phyloP scores from a whole-genome alignment of 2,888 invertebrate genomes.

The Eurytoma californica region DNA sequence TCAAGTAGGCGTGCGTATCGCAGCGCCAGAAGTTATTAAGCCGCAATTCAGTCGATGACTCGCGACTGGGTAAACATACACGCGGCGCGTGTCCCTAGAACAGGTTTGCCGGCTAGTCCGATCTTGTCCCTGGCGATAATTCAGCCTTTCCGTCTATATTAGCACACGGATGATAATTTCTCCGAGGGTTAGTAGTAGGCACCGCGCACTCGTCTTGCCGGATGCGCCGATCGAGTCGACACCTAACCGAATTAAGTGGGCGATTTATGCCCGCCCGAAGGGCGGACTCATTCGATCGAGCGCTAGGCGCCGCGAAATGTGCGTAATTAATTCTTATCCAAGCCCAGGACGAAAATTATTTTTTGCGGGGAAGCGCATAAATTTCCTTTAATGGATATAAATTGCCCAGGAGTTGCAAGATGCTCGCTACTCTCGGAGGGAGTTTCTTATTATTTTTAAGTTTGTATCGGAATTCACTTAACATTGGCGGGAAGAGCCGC shows the following conservation, averaged over 20 bases:
- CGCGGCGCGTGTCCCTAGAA: conserved; percentile 62
- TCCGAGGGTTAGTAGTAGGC: conserved; percentile 49
- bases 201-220: conserved; percentile 23
- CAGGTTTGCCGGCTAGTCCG: conserved; percentile 29
- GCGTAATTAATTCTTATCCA: conserved; percentile 52
- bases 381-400: conserved; percentile 53
- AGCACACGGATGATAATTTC: conserved; percentile 50
- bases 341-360: conserved; percentile 1
- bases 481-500: conserved; percentile 24
- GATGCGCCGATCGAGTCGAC: conserved; percentile 55
- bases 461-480: conserved; percentile 17
- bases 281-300: not conserved
- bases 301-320: not conserved
- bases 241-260: conserved; percentile 45
- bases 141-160: conserved; percentile 54
- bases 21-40: conserved; percentile 60
- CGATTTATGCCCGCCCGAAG: conserved; percentile 13
- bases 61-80: conserved; percentile 61
- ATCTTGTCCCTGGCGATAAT: conserved; percentile 42
- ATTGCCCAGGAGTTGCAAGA: conserved; percentile 16
- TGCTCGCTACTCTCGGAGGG: conserved; percentile 16
- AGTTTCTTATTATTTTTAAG: conserved; percentile 33
- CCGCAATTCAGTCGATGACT: conserved; percentile 68
- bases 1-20: conserved; percentile 56
- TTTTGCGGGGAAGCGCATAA: conserved; percentile 36